Evolutionary conservation across 2,797 vertebrate genomes (phyloP).

Genomic region (Agapornis canus): DNA sequence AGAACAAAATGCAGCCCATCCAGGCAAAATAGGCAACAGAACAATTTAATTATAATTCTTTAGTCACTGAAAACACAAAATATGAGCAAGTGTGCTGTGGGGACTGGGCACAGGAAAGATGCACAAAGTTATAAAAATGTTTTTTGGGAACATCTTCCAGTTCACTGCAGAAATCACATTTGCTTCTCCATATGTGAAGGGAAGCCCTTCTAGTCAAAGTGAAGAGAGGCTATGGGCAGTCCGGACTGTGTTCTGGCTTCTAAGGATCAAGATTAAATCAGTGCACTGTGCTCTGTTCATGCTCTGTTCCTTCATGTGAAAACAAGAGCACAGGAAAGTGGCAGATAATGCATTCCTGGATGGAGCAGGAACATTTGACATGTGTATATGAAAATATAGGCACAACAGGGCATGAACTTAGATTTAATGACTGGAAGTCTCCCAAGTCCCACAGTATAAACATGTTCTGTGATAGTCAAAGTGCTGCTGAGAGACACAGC

Average conservation of each 20-base stretch:
- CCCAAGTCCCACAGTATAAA: background rate
- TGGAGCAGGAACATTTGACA: background rate
- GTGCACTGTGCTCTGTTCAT: background rate
- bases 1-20: background rate
- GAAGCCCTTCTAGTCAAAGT: background rate
- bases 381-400: background rate
- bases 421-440: background rate
- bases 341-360: background rate
- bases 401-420: background rate
- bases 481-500: background rate
- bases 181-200: rapidly evolving
- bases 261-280: background rate
- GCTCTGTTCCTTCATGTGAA: background rate
- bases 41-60: background rate
- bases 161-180: background rate
- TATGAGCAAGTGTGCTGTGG: background rate
- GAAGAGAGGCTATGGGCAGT: background rate
- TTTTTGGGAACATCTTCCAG: background rate
- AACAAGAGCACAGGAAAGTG: background rate
- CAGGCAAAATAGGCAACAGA: background rate
- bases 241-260: background rate
- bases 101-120: background rate
- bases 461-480: background rate
- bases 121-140: background rate
- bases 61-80: background rate